Evolutionary conservation across 2,797 vertebrate genomes (phyloP).

Genomic region (Crypturellus tataupa): DNA sequence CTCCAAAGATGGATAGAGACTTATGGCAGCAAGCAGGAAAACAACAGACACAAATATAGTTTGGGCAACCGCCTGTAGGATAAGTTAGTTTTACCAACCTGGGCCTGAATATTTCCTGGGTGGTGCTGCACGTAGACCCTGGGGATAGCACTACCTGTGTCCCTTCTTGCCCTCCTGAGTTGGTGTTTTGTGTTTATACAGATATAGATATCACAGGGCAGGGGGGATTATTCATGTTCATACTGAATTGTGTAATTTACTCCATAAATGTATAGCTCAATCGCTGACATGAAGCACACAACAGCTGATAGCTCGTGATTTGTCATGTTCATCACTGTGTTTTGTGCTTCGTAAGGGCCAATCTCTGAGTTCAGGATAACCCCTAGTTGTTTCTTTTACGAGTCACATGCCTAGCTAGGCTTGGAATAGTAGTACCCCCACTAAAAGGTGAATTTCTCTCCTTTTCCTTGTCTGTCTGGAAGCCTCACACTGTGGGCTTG

Average conservation of each 20-base stretch:
- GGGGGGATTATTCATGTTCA: neutral
- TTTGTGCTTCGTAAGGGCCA: rapidly evolving
- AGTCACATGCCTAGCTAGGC: neutral
- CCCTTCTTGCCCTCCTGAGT: neutral
- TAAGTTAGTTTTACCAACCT: neutral
- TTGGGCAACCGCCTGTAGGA: neutral
- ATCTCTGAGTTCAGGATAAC: neutral
- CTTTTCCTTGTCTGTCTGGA: neutral
- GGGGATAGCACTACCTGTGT: neutral
- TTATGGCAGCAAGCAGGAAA: neutral
- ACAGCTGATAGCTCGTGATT: rapidly evolving
- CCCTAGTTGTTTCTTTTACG: too few species aligned
- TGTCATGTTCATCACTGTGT: rapidly evolving
- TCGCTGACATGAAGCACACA: neutral
- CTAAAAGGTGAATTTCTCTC: neutral
- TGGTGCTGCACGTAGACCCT: neutral
- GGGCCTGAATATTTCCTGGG: neutral
- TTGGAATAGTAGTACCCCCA: rapidly evolving
- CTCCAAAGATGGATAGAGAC: neutral
- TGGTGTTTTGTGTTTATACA: rapidly evolving
- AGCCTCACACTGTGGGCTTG: neutral
- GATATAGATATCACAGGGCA: rapidly evolving
- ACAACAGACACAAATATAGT: neutral
- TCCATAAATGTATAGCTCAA: rapidly evolving
- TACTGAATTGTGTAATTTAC: neutral